Evolutionary conservation across 2,888 invertebrate genomes (phyloP), one percentile per base, ranked within the genome.

Genomic region (Limnephilus rhombicus): DNA sequence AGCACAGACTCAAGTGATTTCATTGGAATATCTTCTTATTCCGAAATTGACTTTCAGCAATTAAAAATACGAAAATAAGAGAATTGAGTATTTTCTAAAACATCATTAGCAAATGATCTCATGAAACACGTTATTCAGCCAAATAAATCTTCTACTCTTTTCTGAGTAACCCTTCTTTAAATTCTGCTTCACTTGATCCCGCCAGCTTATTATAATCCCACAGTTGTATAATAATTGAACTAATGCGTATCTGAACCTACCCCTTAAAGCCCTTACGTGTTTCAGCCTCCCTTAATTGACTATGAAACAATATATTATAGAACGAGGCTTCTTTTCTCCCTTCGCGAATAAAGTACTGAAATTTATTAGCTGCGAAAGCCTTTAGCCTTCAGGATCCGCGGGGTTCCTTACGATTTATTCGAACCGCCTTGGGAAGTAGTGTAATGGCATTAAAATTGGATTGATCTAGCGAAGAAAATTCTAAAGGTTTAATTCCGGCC

Each of bases 301-400:
- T 89, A 89, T 89, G 88, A 89, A 89, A 89, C 88, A 89, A 89
- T 89, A 89, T 89, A 89, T 89, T 89, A 89, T 89, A 89, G 37
- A 80, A 29, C 45, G 45, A 86, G 68, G 80, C 88, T 80, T 89
- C 80, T 80, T 89, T 89, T 89, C 88, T 37, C 80, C 88, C 88
- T 89, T 89, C 88, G 37, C 53, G 91, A 88, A 91, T 88, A 87
- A 53, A 87, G 91, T 88, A 87, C 82, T 68, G 87, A 82, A 91
- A 91, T 91, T 91, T 91, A 91, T 91, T 91, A 91, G 87, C 91
- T 91, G 91, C 87, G 91, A 91, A 91, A 91, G 91, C 91, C 88
- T 89, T 89, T 89, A 89, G 88, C 88, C 88, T 89, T 89, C 88
- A n/a, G 80, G 88, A 89, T 89, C 80, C 88, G 88, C 88, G 37